A percentile compares a stretch with the other conserved stretches of the same genome.
phyloP scores from a whole-genome alignment of 2,888 invertebrate species.

The Cotesia congregata region DNA sequence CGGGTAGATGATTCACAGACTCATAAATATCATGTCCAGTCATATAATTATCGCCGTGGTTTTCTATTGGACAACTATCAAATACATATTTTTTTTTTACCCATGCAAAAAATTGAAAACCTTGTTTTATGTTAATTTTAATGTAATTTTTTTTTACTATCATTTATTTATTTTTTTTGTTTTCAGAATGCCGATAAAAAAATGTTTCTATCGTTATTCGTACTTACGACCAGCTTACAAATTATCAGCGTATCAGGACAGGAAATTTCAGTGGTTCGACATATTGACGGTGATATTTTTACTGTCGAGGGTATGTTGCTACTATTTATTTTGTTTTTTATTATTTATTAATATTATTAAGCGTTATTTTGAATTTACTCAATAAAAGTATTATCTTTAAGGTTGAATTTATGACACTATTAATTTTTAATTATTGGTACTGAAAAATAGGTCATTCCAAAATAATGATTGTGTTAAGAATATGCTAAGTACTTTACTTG shows the following conservation, averaged over 20 bases:
- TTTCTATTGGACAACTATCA: constrained; percentile 16
- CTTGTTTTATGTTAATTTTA: constrained; percentile 21
- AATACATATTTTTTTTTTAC: constrained; percentile 4
- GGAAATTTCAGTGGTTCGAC: constrained; percentile 63
- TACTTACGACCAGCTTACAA: constrained; percentile 59
- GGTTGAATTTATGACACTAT: neutral
- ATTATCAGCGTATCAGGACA: constrained; percentile 53
- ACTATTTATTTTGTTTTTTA: neutral
- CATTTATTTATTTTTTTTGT: constrained; percentile 37
- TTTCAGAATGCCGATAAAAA: constrained; percentile 68
- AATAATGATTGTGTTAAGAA: neutral
- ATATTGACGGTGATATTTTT: constrained; percentile 67
- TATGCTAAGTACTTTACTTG: neutral
- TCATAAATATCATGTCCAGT: constrained; percentile 14
- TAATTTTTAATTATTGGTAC: neutral
- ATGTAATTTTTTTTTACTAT: neutral
- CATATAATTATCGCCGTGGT: constrained; percentile 4
- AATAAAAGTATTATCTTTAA: too few relatives aligned
- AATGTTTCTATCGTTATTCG: constrained; percentile 64
- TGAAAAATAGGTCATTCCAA: neutral
- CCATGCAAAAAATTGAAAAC: neutral
- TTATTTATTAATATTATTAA: neutral
- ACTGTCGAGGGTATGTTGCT: constrained; percentile 60
- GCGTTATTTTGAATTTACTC: neutral
- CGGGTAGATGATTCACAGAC: constrained; percentile 18